Conservation (phyloP, 2,113 vertebrate genomes). For the Mohoua ochrocephala region DNA sequence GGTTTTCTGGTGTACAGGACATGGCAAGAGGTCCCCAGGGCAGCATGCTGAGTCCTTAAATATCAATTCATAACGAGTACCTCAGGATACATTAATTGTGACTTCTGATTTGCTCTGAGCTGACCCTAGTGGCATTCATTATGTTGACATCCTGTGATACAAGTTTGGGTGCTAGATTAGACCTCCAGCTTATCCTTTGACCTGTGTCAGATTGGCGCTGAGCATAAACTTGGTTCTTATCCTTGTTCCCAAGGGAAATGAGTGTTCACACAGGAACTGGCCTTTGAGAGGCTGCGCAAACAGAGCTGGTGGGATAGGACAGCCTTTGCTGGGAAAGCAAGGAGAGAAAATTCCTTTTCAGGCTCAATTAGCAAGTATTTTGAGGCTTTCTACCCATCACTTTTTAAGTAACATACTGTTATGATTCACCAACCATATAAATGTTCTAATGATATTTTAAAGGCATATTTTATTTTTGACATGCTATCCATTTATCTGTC, state of each 20-base stretch:
- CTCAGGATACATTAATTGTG: neutral
- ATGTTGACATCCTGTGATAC: neutral
- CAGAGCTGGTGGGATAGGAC: neutral
- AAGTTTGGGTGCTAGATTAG: neutral
- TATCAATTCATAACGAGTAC: neutral
- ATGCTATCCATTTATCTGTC: neutral
- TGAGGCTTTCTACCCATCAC: neutral
- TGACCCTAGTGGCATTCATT: neutral
- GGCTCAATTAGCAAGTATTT: neutral
- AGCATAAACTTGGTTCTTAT: neutral
- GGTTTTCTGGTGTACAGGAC: neutral
- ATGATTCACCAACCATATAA: neutral
- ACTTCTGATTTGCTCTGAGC: neutral
- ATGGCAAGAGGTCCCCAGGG: neutral
- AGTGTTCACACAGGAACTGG: neutral
- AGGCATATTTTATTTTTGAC: neutral
- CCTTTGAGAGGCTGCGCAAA: neutral
- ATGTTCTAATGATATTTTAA: neutral
- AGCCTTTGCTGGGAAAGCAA: neutral
- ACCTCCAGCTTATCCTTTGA: neutral
- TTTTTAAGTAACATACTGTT: neutral
- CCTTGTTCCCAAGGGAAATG: neutral
- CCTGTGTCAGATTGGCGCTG: neutral
- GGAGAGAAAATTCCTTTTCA: neutral
- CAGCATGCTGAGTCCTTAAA: neutral